Evolutionary conservation across 2,113 vertebrate species (phyloP).

Genomic region (Potamarius usumacintae): DNA sequence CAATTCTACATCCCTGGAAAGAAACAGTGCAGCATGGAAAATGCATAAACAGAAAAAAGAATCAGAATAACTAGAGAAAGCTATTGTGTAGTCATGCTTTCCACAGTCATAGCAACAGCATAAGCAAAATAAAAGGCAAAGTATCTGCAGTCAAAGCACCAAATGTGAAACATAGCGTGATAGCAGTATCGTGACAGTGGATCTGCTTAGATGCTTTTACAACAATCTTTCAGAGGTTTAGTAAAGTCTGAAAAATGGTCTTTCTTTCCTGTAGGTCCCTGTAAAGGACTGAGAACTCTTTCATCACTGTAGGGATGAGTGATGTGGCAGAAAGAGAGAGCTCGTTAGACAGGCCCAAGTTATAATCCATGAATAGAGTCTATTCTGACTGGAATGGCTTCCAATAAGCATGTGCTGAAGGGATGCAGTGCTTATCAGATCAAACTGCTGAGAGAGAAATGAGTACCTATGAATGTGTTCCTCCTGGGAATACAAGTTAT

Average conservation of each 20-base stretch:
- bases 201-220: slow-evolving; percentile 59
- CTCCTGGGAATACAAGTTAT: neutral
- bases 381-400: slow-evolving; percentile 23
- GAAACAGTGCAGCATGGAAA: neutral
- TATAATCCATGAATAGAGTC: slow-evolving; percentile 38
- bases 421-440: slow-evolving; percentile 39
- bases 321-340: slow-evolving; percentile 31
- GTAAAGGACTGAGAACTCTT: slow-evolving; percentile 52
- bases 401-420: slow-evolving; percentile 59
- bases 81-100: neutral
- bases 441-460: slow-evolving; percentile 38
- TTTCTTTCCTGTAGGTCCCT: slow-evolving; percentile 62
- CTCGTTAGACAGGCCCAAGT: slow-evolving; percentile 26
- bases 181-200: slow-evolving; percentile 28
- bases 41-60: neutral
- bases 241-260: slow-evolving; percentile 47
- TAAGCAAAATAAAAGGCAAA: slow-evolving; percentile 45
- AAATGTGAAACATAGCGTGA: slow-evolving; percentile 44
- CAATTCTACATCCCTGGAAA: neutral
- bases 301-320: slow-evolving; percentile 46
- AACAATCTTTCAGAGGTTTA: slow-evolving; percentile 55
- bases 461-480: slow-evolving; percentile 23
- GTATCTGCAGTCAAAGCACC: slow-evolving; percentile 49
- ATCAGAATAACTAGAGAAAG: neutral
- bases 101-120: neutral